Percentiles rank a stretch among this genome's conserved stretches.
Evolutionary conservation across 2,113 vertebrate species (phyloP).

Genomic region (Otis tarda): DNA sequence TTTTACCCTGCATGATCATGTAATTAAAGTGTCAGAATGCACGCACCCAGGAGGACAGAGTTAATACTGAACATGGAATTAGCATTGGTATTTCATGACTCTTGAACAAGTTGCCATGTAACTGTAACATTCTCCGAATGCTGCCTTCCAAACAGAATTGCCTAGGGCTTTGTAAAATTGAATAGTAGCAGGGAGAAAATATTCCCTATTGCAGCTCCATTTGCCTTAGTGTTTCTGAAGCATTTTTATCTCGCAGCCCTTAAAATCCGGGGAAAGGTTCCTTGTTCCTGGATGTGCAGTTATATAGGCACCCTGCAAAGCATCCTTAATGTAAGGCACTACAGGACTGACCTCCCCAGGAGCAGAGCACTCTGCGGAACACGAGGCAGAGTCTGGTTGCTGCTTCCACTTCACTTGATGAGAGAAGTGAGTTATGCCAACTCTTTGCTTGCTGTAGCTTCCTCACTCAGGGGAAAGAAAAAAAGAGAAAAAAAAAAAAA

Average conservation of each 20-base stretch:
- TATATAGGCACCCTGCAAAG: not conserved
- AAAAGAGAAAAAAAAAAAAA: no score
- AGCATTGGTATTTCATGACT: not conserved
- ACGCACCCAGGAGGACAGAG: not conserved
- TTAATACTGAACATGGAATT: not conserved
- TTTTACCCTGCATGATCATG: not conserved
- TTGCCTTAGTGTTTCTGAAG: slow-evolving; percentile 1
- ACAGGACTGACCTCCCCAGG: not conserved
- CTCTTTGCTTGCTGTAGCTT: not conserved
- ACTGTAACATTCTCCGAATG: not conserved
- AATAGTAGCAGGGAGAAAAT: not conserved
- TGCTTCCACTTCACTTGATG: slow-evolving; percentile 11
- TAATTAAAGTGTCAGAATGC: not conserved
- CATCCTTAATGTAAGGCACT: fast-evolving
- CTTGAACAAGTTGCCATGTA: not conserved
- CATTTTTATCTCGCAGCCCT: not conserved
- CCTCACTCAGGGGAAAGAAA: not conserved
- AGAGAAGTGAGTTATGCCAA: not conserved
- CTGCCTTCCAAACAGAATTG: not conserved
- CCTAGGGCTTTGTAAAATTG: not conserved
- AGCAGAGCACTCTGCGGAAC: not conserved
- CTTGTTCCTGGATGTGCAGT: not conserved
- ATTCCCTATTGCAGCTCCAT: not conserved
- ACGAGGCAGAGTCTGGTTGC: not conserved
- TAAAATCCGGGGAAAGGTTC: not conserved